Percentiles rank a stretch among this genome's conserved stretches.
Evolutionary conservation across 30 jellyfish, hydroid and myxozoan genomes (phyloP).

Genomic region (Phacellophora camtschatica): DNA sequence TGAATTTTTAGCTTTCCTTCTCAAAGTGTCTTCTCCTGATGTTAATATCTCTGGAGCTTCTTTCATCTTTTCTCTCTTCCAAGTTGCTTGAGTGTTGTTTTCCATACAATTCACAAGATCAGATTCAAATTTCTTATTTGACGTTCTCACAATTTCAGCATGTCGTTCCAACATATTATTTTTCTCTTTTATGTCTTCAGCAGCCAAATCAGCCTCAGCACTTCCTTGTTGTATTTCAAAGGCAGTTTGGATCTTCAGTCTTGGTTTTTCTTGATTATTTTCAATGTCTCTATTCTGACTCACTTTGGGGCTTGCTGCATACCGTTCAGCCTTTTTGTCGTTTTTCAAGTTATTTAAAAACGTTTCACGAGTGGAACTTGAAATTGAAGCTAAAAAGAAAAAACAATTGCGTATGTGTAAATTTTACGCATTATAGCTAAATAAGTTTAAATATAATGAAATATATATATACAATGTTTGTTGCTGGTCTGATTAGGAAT

Average conservation of each 20-base stretch:
- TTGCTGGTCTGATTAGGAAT: too few species aligned
- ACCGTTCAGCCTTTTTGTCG: constrained; percentile 45
- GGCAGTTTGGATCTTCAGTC: constrained; percentile 78
- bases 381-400: constrained; percentile 31
- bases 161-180: constrained; percentile 71
- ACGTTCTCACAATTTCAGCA: constrained; percentile 97
- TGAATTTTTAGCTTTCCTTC: constrained; percentile 84
- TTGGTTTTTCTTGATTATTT: constrained; percentile 48
- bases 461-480: too few species aligned
- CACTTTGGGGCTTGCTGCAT: constrained; percentile 50
- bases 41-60: constrained; percentile 64
- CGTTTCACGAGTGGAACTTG: constrained; percentile 33
- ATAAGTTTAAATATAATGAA: too few species aligned
- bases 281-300: constrained; percentile 41
- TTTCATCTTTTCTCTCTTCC: constrained; percentile 88
- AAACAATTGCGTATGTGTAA: too few species aligned
- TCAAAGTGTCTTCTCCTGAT: constrained; percentile 91
- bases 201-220: constrained; percentile 36
- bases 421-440: too few species aligned
- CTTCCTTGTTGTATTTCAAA: constrained; percentile 60
- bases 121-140: constrained; percentile 82
- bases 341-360: constrained; percentile 37
- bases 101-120: constrained; percentile 83
- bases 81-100: constrained; percentile 87
- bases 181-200: constrained; percentile 27